Evolutionary conservation across 2,113 vertebrate species (phyloP), one percentile per base, ranked within the genome.

Genomic region (Orycteropus afer): DNA sequence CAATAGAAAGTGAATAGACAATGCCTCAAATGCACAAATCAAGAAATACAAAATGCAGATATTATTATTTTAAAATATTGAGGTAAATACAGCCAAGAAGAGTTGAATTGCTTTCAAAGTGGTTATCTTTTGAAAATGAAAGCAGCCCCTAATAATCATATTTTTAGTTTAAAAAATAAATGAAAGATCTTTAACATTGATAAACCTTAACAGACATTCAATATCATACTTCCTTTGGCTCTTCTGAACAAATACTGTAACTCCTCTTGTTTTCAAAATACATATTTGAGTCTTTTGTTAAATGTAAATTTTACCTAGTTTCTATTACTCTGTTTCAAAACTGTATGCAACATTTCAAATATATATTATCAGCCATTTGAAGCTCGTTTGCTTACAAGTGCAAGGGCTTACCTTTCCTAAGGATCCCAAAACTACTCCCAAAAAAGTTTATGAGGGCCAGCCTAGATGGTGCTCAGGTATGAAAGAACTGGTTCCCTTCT

Each of bases 301-400:
- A 69, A 37, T 40, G 25, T 51, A 17, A 71, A 42, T 22, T 94
- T 94, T 94, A 73, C 18, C 15, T 85, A 40, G 18, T 78, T 90
- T 94, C 45, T 79, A 71, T 55, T 82, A 65, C 32, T 84, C 79
- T 85, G 51, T 78, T 90, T 86, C 59, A 15, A 73, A 94, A 86
- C 67, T 49, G 73, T 51, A 84, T 65, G 69, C 18, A 76, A 27
- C 17, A 69, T 63, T 53, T 74, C 55, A 94, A 81, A 74, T 74
- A 53, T 23, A 63, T 71, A 29, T 45, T 53, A 45, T 86, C n/a
- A 63, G 57, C 18, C 53, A 53, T 90, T 45, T 86, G 13, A 90
- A 94, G 34, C 79, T 47, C 55, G 53, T 73, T 86, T 80, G 12
- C 45, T 89, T 89, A 5, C 32, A 40, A 47, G 57, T 42, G 9